Evolutionary conservation across 2,113 vertebrate species (phyloP).

Genomic region (Stercorarius parasiticus): DNA sequence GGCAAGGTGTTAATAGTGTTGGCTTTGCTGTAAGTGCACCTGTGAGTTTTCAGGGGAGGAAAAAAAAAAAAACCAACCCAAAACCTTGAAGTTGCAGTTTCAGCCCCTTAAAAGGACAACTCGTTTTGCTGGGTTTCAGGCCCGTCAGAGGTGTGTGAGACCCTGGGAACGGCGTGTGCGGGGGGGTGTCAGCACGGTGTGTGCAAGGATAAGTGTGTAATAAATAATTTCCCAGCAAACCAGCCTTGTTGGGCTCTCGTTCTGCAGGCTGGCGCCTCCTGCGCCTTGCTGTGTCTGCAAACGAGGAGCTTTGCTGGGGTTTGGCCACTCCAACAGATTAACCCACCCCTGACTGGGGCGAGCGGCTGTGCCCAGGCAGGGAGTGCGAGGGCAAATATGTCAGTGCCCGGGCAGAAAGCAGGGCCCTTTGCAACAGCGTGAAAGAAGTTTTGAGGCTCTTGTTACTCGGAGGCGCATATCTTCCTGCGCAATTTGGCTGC

Average conservation of each 20-base stretch:
- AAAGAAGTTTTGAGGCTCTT: neutral
- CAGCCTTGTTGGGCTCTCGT: neutral
- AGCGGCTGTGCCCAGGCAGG: neutral
- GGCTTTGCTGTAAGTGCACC: neutral
- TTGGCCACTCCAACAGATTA: neutral
- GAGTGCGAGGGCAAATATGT: neutral
- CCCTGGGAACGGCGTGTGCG: fast-evolving
- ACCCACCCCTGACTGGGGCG: fast-evolving
- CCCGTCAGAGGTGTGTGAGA: neutral
- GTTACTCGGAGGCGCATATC: neutral
- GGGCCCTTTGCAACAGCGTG: neutral
- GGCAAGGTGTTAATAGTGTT: neutral
- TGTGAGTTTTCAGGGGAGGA: neutral
- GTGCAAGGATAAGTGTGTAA: fast-evolving
- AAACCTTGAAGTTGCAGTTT: neutral
- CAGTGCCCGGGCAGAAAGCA: neutral
- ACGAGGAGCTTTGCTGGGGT: neutral
- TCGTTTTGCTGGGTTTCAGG: fast-evolving
- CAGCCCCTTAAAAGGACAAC: too few species aligned
- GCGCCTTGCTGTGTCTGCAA: fast-evolving
- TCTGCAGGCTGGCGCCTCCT: neutral
- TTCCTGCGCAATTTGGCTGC: neutral
- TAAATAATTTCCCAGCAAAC: fast-evolving
- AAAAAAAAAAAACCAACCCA: neutral
- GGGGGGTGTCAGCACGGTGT: fast-evolving